Evolutionary conservation across 2,797 vertebrate genomes (phyloP), one percentile per base, ranked within the genome.

Genomic region (Lagocephalus sceleratus): DNA sequence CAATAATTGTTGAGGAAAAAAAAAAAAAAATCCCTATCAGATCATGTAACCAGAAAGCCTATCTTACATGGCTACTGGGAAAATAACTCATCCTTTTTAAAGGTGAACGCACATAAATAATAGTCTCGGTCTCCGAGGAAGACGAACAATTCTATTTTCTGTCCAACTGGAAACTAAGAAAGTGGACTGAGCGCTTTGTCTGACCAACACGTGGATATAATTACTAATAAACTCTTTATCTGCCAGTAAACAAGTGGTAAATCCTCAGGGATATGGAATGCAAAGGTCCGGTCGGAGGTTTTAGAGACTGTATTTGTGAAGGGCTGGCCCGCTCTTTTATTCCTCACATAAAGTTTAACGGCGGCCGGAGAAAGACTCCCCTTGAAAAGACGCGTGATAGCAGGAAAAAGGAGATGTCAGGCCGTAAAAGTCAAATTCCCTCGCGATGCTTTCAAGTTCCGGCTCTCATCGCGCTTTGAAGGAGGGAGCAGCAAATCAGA

Each of bases 161-260:
- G 39, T 40, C 16, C 39, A 16, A 40, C 16, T 14, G 32, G 32
- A 14, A 42, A 19, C 17, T 41, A 42, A 42, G n/a, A 12, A 35
- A n/a, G 17, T 20, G n/a, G 6, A 11, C 7, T 12, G 19, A 20
- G 14, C 8, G 46, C 45, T 64, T 74, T 52, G 29, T 56, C 38
- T 57, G 65, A 45, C 60, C 72, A 80, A 70, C 73, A 69, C 57
- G 65, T 67, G 57, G 68, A 66, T 51, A 56, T 62, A 55, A 67
- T 76, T 63, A 72, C 15, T 54, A 25, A 57, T 38, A 29, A 29
- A 49, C 44, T 20, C 49, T 60, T 59, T 45, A 49, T 52, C 20
- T 61, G 49, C 29, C 5, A 4, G 56, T 51, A 56, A 60, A 62
- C 49, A 70, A 8, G 7, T 46, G 45, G 26, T 53, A 14, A 56